These are phyloP conservation scores for Chelonia mydas DNA, from an alignment of 2,797 vertebrate species.

Conservation along the genomic window DNA sequence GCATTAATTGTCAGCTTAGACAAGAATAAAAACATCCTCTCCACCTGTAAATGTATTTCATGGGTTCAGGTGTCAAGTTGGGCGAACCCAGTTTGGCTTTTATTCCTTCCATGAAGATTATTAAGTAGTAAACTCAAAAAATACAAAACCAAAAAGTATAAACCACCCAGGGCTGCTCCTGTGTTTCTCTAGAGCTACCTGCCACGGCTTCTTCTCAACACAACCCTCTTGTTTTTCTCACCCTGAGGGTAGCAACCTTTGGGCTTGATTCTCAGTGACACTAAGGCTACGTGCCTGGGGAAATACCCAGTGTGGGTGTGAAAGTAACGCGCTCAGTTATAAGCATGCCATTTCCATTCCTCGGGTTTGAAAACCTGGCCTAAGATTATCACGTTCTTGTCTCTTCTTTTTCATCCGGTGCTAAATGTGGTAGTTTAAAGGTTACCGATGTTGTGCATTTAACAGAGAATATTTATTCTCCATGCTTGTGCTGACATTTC, in stretches of 20 bases:
- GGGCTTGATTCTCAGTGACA: background rate
- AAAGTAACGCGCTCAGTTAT: background rate
- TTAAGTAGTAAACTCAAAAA: background rate
- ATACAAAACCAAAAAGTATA: background rate
- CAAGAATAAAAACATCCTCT: background rate
- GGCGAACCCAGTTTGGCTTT: background rate
- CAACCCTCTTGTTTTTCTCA: background rate
- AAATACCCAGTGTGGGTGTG: background rate
- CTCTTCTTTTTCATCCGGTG: background rate
- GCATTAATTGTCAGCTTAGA: background rate
- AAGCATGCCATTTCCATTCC: background rate
- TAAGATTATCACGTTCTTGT: background rate
- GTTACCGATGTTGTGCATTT: background rate
- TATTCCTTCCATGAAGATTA: background rate
- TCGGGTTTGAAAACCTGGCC: background rate
- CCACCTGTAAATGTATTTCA: background rate
- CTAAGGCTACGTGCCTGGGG: background rate
- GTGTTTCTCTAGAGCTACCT: no score
- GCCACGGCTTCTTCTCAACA: no score
- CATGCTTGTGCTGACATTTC: slow-evolving; percentile 40
- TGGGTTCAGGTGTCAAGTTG: background rate
- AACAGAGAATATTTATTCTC: slow-evolving; percentile 4
- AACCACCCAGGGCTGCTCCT: background rate
- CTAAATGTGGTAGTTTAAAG: background rate
- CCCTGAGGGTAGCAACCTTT: background rate